Conservation (phyloP, 1,140 invertebrate species). For the Calosoma granatense region DNA sequence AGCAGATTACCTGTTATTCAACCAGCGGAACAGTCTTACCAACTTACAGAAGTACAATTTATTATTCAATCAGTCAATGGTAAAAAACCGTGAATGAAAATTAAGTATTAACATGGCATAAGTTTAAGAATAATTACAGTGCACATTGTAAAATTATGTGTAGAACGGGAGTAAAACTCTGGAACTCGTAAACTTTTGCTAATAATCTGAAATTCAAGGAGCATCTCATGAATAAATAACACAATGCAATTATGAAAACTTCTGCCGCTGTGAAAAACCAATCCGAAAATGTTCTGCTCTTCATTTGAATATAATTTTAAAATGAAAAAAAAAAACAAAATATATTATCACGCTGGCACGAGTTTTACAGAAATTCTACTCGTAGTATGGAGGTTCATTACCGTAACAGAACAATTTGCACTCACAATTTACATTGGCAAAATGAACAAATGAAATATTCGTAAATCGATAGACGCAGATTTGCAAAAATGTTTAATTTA, state of each 20-base stretch:
- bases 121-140: slow-evolving; percentile 7
- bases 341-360: slow-evolving; percentile 6
- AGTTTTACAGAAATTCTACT: too few species aligned
- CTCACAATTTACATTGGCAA: too few species aligned
- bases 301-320: slow-evolving; percentile 2
- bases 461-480: too few species aligned
- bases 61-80: background rate
- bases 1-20: too few species aligned
- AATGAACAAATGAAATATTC: too few species aligned
- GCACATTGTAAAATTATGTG: slow-evolving; percentile 8
- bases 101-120: slow-evolving; percentile 4
- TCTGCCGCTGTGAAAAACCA: background rate
- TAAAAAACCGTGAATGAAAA: background rate
- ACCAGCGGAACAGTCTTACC: too few species aligned
- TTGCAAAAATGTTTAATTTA: too few species aligned
- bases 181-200: slow-evolving; percentile 5
- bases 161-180: background rate
- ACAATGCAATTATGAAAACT: slow-evolving; percentile 8
- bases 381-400: too few species aligned
- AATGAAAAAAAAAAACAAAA: background rate
- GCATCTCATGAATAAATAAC: slow-evolving; percentile 9
- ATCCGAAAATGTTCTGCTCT: background rate
- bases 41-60: too few species aligned
- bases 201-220: slow-evolving; percentile 5
- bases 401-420: too few species aligned